Conservation (phyloP, 2,888 invertebrate genomes). For the Trichopoda pennipes region DNA sequence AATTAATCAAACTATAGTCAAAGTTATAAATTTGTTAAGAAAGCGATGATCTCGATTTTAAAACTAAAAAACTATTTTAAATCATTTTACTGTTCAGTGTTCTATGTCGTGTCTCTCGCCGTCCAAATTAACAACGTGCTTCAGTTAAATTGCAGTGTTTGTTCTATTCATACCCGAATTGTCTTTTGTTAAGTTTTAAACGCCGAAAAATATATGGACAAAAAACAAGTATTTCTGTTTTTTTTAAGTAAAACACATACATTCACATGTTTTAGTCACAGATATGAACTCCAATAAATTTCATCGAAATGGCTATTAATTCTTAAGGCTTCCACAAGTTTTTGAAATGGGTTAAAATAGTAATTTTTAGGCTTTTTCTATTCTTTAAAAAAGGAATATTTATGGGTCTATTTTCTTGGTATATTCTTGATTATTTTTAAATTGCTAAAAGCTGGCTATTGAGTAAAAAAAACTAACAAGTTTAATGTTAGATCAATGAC, state of each 20-base stretch:
- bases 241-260: background rate
- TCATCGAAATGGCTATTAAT: constrained; percentile 72
- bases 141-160: constrained; percentile 20
- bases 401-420: constrained; percentile 9
- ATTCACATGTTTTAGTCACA: constrained; percentile 17
- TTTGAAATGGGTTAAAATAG: constrained; percentile 71
- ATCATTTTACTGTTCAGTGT: background rate
- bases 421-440: background rate
- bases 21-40: too few relatives aligned
- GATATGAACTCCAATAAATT: constrained; percentile 71
- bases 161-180: background rate
- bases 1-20: too few relatives aligned
- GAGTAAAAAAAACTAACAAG: background rate
- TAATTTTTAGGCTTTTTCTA: constrained; percentile 47
- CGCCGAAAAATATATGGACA: constrained; percentile 17
- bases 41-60: background rate
- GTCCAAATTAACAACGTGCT: constrained; percentile 1
- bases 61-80: background rate
- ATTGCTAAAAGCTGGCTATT: background rate
- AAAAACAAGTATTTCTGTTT: constrained; percentile 6
- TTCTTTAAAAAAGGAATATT: constrained; percentile 33
- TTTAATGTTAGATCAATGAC: background rate
- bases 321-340: constrained; percentile 74
- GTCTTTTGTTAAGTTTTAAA: constrained; percentile 32
- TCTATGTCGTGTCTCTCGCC: constrained; percentile 3